Evolutionary conservation across 2,797 vertebrate species (phyloP), one percentile per base, ranked within the genome.

Genomic region (Gallinago solitaria): DNA sequence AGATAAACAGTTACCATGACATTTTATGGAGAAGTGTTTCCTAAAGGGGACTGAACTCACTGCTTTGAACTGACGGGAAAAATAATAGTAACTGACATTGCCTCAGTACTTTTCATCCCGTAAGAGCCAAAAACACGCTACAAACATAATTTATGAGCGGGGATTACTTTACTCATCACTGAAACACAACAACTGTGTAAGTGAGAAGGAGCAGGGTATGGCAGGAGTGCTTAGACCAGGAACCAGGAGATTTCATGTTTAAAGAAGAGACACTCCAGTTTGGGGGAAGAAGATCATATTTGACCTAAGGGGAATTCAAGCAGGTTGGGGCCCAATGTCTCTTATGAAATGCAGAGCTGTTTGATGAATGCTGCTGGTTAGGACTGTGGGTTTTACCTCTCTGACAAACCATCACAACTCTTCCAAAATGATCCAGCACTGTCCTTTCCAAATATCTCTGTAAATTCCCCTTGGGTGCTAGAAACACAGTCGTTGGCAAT

Each of bases 11-110:
- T 90, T 78, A 78, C 76, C 0, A 2, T 67, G 84, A 78, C 65
- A 56, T 79, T 88, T 92, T 95, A 94, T 28, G 87, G 94, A 93
- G 54, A 65, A 88, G 74, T 64, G 23, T 54, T 85, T 73, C 91
- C 89, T 48, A 70, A 74, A 93, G 48, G 67, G 56, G 83, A 91
- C 35, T 79, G 85, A 75, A 90, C 87, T 96, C 73, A 32, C 51
- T 73, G 50, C 82, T 76, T 69, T 69, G 76, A 80, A 23, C 51
- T 73, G 85, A 74, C 60, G 64, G 80, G 56, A 87, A 84, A 94
- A 84, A 71, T 59, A 73, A 71, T 59, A 73, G 51, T 86, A 83
- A 74, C 87, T 87, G 61, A 39, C 63, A 25, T 84, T 67, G 54
- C 30, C 92, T 68, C 32, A 70, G 74, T 51, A 33, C 78, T 94